Conservation (phyloP, 2,113 vertebrate species). For the Hystrix brachyura region DNA sequence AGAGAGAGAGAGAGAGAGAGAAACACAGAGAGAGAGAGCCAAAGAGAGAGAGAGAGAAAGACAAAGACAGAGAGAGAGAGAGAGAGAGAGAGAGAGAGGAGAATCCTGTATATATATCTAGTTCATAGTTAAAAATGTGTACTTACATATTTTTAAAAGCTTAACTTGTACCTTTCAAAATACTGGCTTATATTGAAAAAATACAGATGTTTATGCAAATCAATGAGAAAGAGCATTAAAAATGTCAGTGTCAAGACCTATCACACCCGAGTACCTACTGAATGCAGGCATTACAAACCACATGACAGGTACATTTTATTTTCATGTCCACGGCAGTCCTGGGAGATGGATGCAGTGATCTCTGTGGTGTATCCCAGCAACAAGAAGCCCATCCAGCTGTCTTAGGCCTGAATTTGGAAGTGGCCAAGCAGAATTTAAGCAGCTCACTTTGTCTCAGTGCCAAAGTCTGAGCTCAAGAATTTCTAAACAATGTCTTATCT, state of each 20-base stretch:
- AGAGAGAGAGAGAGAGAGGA: not conserved
- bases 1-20: too few species aligned
- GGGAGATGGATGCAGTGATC: fast-evolving
- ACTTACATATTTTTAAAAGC: not conserved
- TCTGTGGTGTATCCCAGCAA: fast-evolving
- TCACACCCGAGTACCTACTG: not conserved
- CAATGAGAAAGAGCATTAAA: not conserved
- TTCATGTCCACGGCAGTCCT: not conserved
- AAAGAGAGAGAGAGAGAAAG: too few species aligned
- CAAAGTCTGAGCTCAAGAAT: not conserved
- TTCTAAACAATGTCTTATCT: not conserved
- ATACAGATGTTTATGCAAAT: not conserved
- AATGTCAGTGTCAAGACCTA: not conserved
- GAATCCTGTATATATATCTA: not conserved
- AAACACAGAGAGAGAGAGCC: too few species aligned
- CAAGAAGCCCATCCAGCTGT: too few species aligned
- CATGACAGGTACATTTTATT: not conserved
- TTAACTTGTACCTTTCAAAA: not conserved
- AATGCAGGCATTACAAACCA: not conserved
- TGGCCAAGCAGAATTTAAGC: not conserved
- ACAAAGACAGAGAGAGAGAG: too few species aligned
- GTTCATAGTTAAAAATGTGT: not conserved
- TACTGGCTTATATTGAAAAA: not conserved
- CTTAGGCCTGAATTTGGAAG: not conserved
- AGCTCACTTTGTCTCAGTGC: not conserved